Evolutionary conservation across 2,797 vertebrate genomes (phyloP), one percentile per base, ranked within the genome.

Genomic region (Ceyx erithaca): DNA sequence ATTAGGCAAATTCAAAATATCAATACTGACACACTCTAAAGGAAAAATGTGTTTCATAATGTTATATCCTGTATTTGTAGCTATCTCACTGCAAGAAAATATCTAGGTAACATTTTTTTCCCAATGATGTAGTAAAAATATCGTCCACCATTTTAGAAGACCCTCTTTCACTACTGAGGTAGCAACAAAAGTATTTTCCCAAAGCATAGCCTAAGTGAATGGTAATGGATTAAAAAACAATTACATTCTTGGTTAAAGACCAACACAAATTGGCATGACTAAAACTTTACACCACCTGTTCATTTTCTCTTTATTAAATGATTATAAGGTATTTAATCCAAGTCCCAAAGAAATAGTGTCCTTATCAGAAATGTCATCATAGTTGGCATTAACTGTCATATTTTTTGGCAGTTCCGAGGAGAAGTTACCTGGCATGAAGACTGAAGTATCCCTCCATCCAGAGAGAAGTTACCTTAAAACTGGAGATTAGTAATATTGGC

Each of bases 221-320:
- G 33, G 26, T 20, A 82, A 58, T 51, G 12, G 57, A 86, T 68
- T 78, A 75, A 89, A 68, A 88, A 54, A 75, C 69, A 85, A 30
- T 86, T 84, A 80, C 54, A 21, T 89, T 78, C 30, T 82, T 95
- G 66, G 46, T 94, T 92, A 66, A 92, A 63, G 23, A 90, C 52
- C 78, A 87, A 21, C 2, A 9, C 5, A 66, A 72, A 83, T 10
- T 93, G 79, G 59, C 75, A 66, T 59, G 43, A 58, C 26, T 33
- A 73, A 67, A 87, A 78, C 23, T 71, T 77, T 54, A 20, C n/a
- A 61, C 46, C 72, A 87, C 84, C 79, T 87, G 87, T 78, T 95
- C 45, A 22, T 62, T 87, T 93, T 75, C 37, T 70, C 58, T 67
- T 46, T 35, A 58, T 68, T 82, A 87, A 87, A 62, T 62, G 0